A percentile compares a stretch with the other conserved stretches of the same genome.
phyloP scores from a whole-genome alignment of 2,888 invertebrate species.

The Eupithecia vulgata region DNA sequence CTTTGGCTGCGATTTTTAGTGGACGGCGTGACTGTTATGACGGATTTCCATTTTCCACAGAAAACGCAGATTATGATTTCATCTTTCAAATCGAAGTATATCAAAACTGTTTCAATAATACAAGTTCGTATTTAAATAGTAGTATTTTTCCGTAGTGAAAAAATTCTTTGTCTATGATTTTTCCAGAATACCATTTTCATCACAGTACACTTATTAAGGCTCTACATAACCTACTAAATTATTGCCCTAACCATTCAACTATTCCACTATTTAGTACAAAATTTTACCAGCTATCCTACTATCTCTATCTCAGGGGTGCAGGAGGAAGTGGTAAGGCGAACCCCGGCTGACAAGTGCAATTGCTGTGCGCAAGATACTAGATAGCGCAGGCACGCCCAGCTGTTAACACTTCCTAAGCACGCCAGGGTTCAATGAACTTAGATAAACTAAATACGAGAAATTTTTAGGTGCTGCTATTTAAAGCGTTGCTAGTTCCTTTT shows the following conservation, averaged over 20 bases:
- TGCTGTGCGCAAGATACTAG: slow-evolving; percentile 68
- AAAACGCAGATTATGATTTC: neutral
- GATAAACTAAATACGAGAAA: slow-evolving; percentile 47
- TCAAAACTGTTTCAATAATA: neutral
- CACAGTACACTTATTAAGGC: neutral
- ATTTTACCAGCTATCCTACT: slow-evolving; percentile 17
- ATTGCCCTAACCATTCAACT: neutral
- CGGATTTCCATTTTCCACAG: neutral
- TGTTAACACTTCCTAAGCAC: slow-evolving; percentile 56
- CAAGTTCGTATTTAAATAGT: neutral
- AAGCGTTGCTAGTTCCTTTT: slow-evolving; percentile 18
- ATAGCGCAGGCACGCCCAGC: slow-evolving; percentile 73
- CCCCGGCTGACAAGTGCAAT: slow-evolving; percentile 73
- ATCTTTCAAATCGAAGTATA: neutral
- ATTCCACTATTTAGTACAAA: neutral
- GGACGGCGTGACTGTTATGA: neutral
- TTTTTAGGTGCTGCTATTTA: slow-evolving; percentile 37
- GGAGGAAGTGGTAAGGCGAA: slow-evolving; percentile 47
- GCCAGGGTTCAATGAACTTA: slow-evolving; percentile 44
- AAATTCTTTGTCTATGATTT: too few relatives aligned
- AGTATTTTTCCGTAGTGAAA: neutral
- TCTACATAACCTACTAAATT: neutral
- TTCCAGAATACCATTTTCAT: too few relatives aligned
- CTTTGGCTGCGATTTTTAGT: neutral
- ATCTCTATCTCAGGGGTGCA: slow-evolving; percentile 22